Evolutionary conservation across 2,797 vertebrate genomes (phyloP).

Genomic region (Diceros bicornis): DNA sequence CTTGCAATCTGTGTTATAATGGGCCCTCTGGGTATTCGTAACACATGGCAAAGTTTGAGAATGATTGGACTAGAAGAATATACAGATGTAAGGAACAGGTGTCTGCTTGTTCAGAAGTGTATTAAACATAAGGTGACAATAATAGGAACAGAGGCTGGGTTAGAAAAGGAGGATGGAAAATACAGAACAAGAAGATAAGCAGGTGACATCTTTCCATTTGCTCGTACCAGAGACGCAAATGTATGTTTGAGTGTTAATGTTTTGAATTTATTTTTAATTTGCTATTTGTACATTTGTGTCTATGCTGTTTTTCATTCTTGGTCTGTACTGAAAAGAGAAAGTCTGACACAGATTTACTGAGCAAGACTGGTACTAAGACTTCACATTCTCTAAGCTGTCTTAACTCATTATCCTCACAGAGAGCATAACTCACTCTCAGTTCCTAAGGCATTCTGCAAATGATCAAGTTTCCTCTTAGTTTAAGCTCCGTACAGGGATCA

Average conservation of each 20-base stretch:
- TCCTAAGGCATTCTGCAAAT: conserved; percentile 66
- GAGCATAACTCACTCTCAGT: not conserved
- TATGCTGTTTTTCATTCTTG: conserved; percentile 16
- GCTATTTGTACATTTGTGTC: not conserved
- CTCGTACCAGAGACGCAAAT: not conserved
- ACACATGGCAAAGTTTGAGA: not conserved
- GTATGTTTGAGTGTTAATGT: not conserved
- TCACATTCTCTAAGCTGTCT: conserved; percentile 3
- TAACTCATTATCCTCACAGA: conserved; percentile 40
- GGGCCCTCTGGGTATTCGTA: not conserved
- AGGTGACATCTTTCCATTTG: not conserved
- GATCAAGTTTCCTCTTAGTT: conserved; percentile 72
- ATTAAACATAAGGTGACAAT: not conserved
- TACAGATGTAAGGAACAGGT: not conserved
- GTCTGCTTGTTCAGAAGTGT: not conserved
- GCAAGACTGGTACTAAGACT: not conserved
- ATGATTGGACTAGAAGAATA: not conserved
- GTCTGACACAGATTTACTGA: not conserved
- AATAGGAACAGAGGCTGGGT: not conserved
- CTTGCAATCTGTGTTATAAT: not conserved
- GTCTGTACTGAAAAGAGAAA: conserved; percentile 13
- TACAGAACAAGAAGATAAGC: not conserved
- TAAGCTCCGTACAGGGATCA: conserved; percentile 66
- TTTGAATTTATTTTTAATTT: not conserved
- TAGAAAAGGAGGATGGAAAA: not conserved